Base-by-base conservation (phyloP, 2,113 vertebrate species). In the Aepyceros melampus region DNA sequence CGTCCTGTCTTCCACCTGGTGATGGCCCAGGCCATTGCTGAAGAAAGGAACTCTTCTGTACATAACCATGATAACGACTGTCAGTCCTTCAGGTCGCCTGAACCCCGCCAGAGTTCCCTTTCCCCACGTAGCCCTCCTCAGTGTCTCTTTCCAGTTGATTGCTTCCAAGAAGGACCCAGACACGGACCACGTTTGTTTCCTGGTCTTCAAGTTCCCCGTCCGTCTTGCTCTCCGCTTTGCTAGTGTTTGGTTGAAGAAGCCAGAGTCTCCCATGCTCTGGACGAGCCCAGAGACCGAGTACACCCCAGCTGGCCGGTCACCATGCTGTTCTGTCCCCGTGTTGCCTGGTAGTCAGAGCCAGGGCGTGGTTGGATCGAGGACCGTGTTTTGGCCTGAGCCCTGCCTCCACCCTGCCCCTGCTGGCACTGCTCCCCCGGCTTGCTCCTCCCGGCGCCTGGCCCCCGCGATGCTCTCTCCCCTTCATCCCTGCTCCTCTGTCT, bases 171-270 rank as follows among this genome's bases (percentile, higher is more conserved):
- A 31, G n/a, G 76, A 76, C 36, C 36, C 62, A 51, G 19, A 40
- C 5, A 3, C 3, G 53, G 74, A 27, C 53, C 71, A 1, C 5
- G 0, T 51, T 62, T 47, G 21, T 67, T 33, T 21, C 40, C 56
- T 11, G 7, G 1, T 23, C 81, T 27, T 36, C 1, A 1, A 3
- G 5, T 99, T 99, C 98, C 99, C 99, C 0, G 99, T 98, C 33
- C 99, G 99, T 98, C 99, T 2, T 0, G 0, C 6, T 33, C 33
- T 23, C 3, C 0, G 0, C 6, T 47, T 40, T 13, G 2, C 5
- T 2, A 5, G 2, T 15, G 84, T 25, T 36, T 43, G 62, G 13
- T 53, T n/a, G 45, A 88, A 71, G 79, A 83, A 74, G 33, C 74
- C n/a, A 13, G 56, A 53, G 55, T 10, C 19, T 7, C 64, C 31